phyloP scores from a whole-genome alignment of 2,113 vertebrate species.

The Diadophis punctatus region DNA sequence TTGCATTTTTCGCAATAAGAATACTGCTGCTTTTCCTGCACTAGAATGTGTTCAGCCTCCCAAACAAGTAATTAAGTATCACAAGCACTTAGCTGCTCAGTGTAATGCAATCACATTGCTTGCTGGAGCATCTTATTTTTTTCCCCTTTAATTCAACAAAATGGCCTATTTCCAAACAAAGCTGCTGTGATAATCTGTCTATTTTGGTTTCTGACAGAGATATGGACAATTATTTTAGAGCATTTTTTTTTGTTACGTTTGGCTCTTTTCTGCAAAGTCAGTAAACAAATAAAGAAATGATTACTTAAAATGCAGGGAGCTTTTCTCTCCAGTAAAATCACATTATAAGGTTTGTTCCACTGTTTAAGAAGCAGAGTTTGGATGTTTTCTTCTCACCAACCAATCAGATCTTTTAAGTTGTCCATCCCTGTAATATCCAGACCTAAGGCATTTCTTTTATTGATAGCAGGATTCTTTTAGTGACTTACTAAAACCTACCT shows the following conservation, averaged over 20 bases:
- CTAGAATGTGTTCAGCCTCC: conserved; percentile 20
- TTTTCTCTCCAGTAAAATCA: neutral
- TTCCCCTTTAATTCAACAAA: neutral
- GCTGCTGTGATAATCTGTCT: neutral
- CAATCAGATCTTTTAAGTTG: neutral
- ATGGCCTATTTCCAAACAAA: neutral
- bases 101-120: accelerated
- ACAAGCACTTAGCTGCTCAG: neutral
- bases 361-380: neutral
- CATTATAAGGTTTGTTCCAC: neutral
- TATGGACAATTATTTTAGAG: neutral
- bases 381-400: neutral
- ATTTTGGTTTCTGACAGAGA: neutral
- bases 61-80: neutral
- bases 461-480: neutral
- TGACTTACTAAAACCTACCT: neutral
- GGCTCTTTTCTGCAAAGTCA: neutral
- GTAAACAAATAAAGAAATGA: neutral
- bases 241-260: neutral
- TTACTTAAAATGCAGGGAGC: neutral
- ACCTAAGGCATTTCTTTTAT: neutral
- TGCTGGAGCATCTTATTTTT: neutral
- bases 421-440: neutral
- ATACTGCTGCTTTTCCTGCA: neutral
- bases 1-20: neutral